Evolutionary conservation across 2,113 vertebrate species (phyloP).

Genomic region (Lophura nycthemera): DNA sequence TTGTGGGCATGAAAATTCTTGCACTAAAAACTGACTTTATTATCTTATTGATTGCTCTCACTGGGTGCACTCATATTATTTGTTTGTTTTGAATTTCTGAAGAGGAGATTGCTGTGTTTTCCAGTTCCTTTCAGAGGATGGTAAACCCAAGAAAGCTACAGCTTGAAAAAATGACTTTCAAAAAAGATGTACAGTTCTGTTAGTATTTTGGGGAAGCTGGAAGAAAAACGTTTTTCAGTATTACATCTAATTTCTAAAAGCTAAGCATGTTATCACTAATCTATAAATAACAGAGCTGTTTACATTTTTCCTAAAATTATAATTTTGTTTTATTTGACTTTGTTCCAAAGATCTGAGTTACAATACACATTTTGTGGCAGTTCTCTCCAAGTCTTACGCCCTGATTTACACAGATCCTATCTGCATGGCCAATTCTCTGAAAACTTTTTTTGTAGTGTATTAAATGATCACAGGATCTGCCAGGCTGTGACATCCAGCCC

Average conservation of each 20-base stretch:
- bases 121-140: neutral
- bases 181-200: neutral
- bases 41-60: neutral
- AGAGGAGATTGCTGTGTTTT: neutral
- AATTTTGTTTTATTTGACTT: neutral
- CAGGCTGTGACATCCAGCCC: neutral
- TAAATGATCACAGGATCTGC: neutral
- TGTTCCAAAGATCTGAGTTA: neutral
- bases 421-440: neutral
- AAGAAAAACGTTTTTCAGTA: neutral
- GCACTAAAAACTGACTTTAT: neutral
- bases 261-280: neutral
- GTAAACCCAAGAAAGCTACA: neutral
- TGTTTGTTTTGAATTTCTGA: neutral
- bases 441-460: neutral
- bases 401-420: neutral
- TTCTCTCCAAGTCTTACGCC: neutral
- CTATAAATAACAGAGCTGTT: neutral
- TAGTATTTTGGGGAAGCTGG: neutral
- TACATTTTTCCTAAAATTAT: neutral
- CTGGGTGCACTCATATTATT: neutral
- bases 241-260: neutral
- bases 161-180: neutral
- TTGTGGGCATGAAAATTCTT: neutral
- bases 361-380: neutral